Evolutionary conservation across 2,888 invertebrate species (phyloP).

Genomic region (Anoncus sp.): DNA sequence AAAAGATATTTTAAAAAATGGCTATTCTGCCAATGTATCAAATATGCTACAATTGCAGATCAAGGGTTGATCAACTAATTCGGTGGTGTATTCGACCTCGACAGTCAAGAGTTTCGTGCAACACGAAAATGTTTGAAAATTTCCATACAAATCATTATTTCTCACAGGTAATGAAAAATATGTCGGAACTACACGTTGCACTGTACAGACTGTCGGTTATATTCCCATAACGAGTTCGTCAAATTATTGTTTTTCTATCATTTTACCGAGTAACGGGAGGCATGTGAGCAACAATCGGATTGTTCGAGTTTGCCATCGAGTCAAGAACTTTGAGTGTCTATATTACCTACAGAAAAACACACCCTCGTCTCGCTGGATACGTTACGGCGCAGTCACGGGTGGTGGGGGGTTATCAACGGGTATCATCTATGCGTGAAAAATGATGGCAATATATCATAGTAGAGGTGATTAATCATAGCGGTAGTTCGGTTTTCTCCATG

Average conservation of each 20-base stretch:
- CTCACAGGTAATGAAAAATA: neutral
- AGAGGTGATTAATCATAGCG: slow-evolving; percentile 76
- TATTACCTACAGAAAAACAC: slow-evolving; percentile 27
- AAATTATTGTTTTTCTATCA: slow-evolving; percentile 9
- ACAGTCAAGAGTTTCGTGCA: too few species aligned
- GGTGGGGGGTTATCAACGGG: slow-evolving; percentile 72
- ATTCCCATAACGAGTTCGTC: slow-evolving; percentile 26
- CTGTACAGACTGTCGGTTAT: neutral
- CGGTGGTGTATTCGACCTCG: too few species aligned
- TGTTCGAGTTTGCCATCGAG: neutral
- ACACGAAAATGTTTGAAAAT: too few species aligned
- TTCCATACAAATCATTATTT: neutral
- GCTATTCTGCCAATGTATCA: too few species aligned
- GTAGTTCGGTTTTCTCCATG: slow-evolving; percentile 61
- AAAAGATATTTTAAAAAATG: too few species aligned
- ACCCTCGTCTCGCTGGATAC: slow-evolving; percentile 39
- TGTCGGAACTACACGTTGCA: too few species aligned
- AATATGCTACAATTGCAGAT: too few species aligned
- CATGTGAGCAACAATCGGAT: neutral
- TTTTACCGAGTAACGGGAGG: slow-evolving; percentile 1
- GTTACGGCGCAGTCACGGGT: slow-evolving; percentile 41
- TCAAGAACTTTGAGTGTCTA: slow-evolving; percentile 19
- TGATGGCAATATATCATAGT: slow-evolving; percentile 77
- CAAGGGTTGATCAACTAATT: too few species aligned
- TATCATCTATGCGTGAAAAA: slow-evolving; percentile 80